Evolutionary conservation across 2,797 vertebrate species (phyloP).

Genomic region (Gymnopithys bicolor): DNA sequence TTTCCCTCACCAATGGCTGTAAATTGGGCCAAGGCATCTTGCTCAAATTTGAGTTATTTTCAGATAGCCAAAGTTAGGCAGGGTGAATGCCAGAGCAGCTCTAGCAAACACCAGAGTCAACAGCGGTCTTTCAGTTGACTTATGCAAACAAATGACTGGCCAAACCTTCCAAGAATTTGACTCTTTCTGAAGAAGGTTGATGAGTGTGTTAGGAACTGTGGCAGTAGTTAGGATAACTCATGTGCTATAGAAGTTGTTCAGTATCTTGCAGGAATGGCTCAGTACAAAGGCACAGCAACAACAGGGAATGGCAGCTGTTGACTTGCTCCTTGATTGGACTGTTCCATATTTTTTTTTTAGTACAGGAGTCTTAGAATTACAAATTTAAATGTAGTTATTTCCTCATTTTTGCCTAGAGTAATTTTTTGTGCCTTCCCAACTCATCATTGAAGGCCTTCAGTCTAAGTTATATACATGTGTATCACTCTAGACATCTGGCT

Average conservation of each 20-base stretch:
- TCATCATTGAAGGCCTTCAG: background rate
- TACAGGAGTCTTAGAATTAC: background rate
- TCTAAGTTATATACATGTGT: background rate
- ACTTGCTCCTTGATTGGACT: background rate
- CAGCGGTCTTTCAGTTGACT: background rate
- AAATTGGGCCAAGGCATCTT: background rate
- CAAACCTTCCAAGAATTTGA: background rate
- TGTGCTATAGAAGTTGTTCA: background rate
- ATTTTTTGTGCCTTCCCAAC: background rate
- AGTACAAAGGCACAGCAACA: background rate
- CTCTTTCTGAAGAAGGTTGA: background rate
- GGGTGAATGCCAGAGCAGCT: background rate
- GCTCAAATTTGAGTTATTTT: background rate
- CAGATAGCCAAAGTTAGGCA: background rate
- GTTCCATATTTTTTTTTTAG: background rate
- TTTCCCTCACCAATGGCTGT: background rate
- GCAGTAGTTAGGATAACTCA: background rate
- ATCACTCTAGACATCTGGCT: background rate
- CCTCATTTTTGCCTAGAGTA: background rate
- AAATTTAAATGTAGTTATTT: background rate
- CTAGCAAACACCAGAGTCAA: background rate
- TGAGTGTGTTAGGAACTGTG: background rate
- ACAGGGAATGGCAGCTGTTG: background rate
- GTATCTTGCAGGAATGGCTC: background rate
- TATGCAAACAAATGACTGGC: background rate